Conservation (phyloP, 2,888 invertebrate genomes). For the Dioctria rufipes region DNA sequence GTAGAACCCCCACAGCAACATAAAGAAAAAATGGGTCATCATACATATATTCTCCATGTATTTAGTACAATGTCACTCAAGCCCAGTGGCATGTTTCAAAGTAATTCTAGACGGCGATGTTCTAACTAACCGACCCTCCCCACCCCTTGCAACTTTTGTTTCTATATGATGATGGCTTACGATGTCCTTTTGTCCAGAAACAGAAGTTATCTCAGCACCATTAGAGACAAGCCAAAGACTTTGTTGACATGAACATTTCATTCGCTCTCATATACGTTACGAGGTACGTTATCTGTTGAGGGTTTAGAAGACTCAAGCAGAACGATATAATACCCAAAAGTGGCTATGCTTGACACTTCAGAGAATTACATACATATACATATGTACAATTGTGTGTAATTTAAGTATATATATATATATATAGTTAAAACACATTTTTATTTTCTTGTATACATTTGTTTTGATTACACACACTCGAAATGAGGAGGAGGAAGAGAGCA, state of each 20-base stretch:
- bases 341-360: conserved; percentile 22
- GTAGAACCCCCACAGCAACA: too few species aligned
- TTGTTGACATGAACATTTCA: conserved; percentile 18
- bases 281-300: conserved; percentile 3
- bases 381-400: not conserved
- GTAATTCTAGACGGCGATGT: not conserved
- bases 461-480: conserved; percentile 19
- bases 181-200: conserved; percentile 35
- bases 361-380: not conserved
- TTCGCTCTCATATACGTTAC: not conserved
- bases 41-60: not conserved
- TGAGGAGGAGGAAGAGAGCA: not conserved
- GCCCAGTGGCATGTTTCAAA: not conserved
- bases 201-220: not conserved
- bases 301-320: not conserved
- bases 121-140: not conserved
- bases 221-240: not conserved
- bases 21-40: not conserved
- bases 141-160: not conserved
- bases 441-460: not conserved
- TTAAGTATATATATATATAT: not conserved
- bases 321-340: conserved; percentile 22
- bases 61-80: not conserved
- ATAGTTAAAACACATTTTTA: conserved; percentile 3
- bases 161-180: not conserved